A percentile compares a stretch with the other conserved stretches of the same genome.
phyloP scores from a whole-genome alignment of 2,888 invertebrate species.

The Andrena praecox region DNA sequence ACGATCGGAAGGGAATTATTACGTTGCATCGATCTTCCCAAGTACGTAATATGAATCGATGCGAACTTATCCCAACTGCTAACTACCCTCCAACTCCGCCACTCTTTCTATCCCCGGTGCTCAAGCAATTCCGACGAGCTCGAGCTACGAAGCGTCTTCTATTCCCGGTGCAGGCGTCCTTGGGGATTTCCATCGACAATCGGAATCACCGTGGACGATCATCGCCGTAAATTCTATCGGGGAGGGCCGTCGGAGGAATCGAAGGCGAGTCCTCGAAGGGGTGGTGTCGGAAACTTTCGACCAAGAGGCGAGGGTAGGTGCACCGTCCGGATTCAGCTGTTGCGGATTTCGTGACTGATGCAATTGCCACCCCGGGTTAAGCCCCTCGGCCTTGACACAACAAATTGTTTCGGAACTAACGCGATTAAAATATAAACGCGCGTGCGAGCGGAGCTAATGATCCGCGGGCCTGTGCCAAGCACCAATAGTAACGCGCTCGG shows the following conservation, averaged over 20 bases:
- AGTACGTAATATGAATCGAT: not conserved
- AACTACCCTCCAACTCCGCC: not conserved
- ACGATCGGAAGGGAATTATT: not conserved
- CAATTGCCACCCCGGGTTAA: conserved; percentile 80
- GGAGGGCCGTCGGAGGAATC: conserved; percentile 32
- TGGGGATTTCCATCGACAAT: conserved; percentile 36
- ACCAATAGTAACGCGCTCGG: conserved; percentile 72
- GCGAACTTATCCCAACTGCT: conserved; percentile 2
- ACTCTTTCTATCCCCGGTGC: conserved; percentile 19
- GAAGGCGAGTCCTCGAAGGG: conserved; percentile 9
- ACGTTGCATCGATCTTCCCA: not conserved
- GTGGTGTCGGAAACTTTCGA: conserved; percentile 63
- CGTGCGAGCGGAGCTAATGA: conserved; percentile 76
- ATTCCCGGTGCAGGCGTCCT: conserved; percentile 16
- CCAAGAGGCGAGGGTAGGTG: conserved; percentile 47
- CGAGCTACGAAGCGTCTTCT: not conserved
- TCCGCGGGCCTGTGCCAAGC: conserved; percentile 83
- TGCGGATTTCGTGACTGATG: conserved; percentile 85
- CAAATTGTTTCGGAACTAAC: conserved; percentile 84
- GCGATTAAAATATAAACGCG: conserved; percentile 84
- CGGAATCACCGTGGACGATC: conserved; percentile 34
- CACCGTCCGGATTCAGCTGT: conserved; percentile 79
- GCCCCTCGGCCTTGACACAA: conserved; percentile 84
- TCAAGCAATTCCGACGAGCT: conserved; percentile 8
- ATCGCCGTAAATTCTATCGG: conserved; percentile 38